phyloP scores from a whole-genome alignment of 2,113 vertebrate species.

The Eptesicus fuscus region DNA sequence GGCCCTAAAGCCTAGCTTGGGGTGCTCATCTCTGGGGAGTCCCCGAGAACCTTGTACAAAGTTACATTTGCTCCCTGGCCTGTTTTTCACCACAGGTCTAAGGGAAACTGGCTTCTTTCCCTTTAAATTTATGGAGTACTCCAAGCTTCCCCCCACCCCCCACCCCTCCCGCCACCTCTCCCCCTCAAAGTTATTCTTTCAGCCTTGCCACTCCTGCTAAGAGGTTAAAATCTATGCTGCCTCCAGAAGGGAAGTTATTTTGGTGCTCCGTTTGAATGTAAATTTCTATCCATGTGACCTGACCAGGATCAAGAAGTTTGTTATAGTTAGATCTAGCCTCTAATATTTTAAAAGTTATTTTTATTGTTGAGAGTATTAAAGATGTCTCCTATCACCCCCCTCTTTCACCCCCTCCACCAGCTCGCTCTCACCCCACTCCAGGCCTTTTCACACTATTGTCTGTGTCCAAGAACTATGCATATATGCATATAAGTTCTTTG shows the following conservation, averaged over 20 bases:
- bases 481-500: neutral
- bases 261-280: conserved; percentile 74
- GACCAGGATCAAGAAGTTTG: conserved; percentile 54
- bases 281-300: conserved; percentile 56
- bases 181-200: conserved; percentile 47
- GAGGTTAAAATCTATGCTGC: conserved; percentile 62
- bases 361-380: neutral
- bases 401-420: neutral
- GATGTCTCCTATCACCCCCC: neutral
- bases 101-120: neutral
- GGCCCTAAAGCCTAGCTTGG: neutral
- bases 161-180: neutral
- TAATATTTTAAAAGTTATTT: conserved; percentile 45
- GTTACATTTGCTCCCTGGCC: conserved; percentile 1
- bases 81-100: neutral
- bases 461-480: neutral
- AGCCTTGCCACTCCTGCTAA: conserved; percentile 43
- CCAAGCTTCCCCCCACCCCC: conserved; percentile 36
- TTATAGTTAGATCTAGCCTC: conserved; percentile 51
- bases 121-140: neutral
- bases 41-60: neutral
- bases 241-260: conserved; percentile 68
- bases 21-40: neutral
- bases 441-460: neutral
- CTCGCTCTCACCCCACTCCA: neutral